These are phyloP conservation scores for Drosophila leonis DNA, from an alignment of 2,888 invertebrate species.

Conservation along the genomic window DNA sequence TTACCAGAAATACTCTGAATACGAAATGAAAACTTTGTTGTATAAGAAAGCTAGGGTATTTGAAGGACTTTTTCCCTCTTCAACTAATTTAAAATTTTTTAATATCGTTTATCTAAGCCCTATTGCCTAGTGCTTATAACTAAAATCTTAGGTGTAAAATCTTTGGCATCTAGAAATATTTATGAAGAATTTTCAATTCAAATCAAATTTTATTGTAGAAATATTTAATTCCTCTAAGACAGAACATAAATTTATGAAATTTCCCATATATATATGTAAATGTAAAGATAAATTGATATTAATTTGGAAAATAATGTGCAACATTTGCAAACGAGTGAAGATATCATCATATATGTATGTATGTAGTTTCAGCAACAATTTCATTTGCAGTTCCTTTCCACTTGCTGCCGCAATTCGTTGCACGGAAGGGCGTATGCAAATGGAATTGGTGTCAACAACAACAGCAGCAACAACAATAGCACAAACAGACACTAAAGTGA, in stretches of 20 bases:
- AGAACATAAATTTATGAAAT: neutral
- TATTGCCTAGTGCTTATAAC: too few relatives aligned
- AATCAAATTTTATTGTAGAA: neutral
- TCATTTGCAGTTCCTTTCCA: constrained; percentile 27
- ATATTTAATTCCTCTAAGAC: neutral
- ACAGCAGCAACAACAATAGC: constrained; percentile 21
- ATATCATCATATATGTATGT: constrained; percentile 8
- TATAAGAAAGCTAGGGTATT: too few relatives aligned
- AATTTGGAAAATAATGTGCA: constrained; percentile 5
- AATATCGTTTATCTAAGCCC: too few relatives aligned
- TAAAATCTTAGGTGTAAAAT: too few relatives aligned
- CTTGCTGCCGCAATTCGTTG: constrained; percentile 22
- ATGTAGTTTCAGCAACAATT: constrained; percentile 19
- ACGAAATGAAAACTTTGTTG: too few relatives aligned
- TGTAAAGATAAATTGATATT: neutral
- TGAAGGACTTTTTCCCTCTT: too few relatives aligned
- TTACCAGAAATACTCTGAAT: neutral
- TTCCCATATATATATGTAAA: neutral
- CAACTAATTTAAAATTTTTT: too few relatives aligned
- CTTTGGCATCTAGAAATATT: too few relatives aligned
- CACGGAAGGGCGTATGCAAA: constrained; percentile 60
- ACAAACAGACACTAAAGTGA: constrained; percentile 54
- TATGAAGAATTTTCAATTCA: too few relatives aligned
- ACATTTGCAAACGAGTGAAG: neutral
- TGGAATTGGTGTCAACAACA: constrained; percentile 68